These are phyloP conservation scores for Poecilia picta DNA, from an alignment of 2,797 vertebrate species.

Conservation along the genomic window DNA sequence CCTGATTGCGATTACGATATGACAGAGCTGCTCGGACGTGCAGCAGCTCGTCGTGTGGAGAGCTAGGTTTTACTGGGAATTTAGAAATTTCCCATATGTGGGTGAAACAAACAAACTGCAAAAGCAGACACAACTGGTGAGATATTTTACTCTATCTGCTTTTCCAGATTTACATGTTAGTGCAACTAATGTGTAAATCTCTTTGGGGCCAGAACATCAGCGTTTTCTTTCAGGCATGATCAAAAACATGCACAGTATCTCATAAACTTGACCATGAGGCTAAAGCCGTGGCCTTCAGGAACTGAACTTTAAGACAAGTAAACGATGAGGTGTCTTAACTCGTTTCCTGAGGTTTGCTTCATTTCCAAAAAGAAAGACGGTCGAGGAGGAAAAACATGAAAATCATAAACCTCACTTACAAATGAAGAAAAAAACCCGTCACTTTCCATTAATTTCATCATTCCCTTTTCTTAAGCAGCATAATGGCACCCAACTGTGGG, in stretches of 20 bases:
- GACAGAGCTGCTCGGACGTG: slow-evolving; percentile 10
- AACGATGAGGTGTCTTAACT: not conserved
- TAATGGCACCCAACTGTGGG: not conserved
- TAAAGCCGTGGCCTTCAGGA: not conserved
- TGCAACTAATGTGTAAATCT: not conserved
- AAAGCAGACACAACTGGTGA: not conserved
- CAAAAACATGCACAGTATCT: not conserved
- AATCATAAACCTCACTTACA: not conserved
- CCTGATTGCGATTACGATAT: slow-evolving; percentile 15
- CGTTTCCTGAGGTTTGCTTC: not conserved
- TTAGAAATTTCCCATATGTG: not conserved
- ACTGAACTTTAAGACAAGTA: not conserved
- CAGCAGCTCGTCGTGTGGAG: not conserved
- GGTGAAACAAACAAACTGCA: not conserved
- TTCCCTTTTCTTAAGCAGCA: not conserved
- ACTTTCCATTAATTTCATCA: not conserved
- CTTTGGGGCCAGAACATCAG: not conserved
- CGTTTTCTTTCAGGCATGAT: not conserved
- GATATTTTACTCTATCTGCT: not conserved
- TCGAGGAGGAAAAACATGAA: not conserved
- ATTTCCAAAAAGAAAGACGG: not conserved
- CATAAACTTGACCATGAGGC: not conserved
- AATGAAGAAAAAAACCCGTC: not conserved
- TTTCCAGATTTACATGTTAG: not conserved
- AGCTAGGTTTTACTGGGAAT: not conserved